These are phyloP conservation scores for Cassiopea andromeda DNA, from an alignment of 30 jellyfish, hydroid and myxozoan genomes.

Conservation along the genomic window DNA sequence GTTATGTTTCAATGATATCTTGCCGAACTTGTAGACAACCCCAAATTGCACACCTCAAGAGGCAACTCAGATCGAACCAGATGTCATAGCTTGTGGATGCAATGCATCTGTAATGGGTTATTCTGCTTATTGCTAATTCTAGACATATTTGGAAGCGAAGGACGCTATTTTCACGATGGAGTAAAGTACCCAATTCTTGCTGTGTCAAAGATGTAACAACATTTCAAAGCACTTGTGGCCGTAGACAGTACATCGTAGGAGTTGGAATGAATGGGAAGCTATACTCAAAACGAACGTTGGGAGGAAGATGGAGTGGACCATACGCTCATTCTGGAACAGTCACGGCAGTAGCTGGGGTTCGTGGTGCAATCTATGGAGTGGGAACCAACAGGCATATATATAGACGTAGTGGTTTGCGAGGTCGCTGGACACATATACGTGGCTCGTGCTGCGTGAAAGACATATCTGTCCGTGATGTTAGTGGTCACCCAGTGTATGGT, in stretches of 20 bases:
- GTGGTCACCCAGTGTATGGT: slow-evolving; percentile 12
- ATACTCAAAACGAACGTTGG: slow-evolving; percentile 3
- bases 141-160: slow-evolving; percentile 18
- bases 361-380: slow-evolving; percentile 27
- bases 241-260: not conserved
- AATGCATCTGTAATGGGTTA: not conserved
- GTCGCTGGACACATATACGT: slow-evolving; percentile 17
- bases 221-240: not conserved
- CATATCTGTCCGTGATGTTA: not conserved
- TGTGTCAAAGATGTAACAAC: slow-evolving; percentile 46
- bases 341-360: slow-evolving; percentile 42
- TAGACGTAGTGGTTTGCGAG: not conserved
- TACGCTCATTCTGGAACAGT: slow-evolving; percentile 35
- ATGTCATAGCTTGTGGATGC: too few species aligned
- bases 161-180: slow-evolving; percentile 2
- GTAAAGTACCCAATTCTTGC: slow-evolving; percentile 27
- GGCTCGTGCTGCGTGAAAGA: slow-evolving; percentile 38
- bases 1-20: too few species aligned
- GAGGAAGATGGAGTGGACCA: slow-evolving; percentile 13
- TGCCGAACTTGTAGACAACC: too few species aligned
- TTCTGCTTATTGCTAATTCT: not conserved
- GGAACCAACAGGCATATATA: slow-evolving; percentile 11
- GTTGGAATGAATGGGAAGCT: slow-evolving; percentile 30
- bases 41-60: too few species aligned
- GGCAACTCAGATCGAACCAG: too few species aligned